Conservation (phyloP, 37 sponge, comb jelly and placozoan species). For the Dysidea cf. avara region DNA sequence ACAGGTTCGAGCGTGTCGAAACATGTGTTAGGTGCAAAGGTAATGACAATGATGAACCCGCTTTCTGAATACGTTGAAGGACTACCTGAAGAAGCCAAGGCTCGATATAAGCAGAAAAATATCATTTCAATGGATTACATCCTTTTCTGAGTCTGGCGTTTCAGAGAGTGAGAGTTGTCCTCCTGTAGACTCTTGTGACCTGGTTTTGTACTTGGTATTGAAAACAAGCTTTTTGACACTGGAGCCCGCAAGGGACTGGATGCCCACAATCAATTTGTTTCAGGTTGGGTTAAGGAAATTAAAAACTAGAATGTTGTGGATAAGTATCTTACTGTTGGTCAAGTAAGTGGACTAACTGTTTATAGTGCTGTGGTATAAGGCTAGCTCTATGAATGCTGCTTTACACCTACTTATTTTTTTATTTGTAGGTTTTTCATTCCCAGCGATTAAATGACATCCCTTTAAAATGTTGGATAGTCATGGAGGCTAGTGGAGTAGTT, state of each 20-base stretch:
- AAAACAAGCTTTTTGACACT: slow-evolving; percentile 25
- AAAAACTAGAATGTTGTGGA: slow-evolving; percentile 8
- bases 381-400: too few relatives aligned
- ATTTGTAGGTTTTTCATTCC: too few relatives aligned
- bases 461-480: slow-evolving; percentile 18
- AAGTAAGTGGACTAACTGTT: slow-evolving; percentile 2
- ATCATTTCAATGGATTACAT: neutral
- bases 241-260: slow-evolving; percentile 23
- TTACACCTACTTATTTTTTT: too few relatives aligned
- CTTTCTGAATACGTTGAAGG: too few relatives aligned
- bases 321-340: slow-evolving; percentile 13
- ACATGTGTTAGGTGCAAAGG: too few relatives aligned
- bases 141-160: neutral
- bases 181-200: slow-evolving; percentile 6
- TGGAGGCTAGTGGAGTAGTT: slow-evolving; percentile 27
- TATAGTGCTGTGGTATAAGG: too few relatives aligned
- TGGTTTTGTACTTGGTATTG: slow-evolving; percentile 7
- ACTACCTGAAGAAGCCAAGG: too few relatives aligned
- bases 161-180: neutral
- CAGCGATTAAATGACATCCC: slow-evolving; percentile 16
- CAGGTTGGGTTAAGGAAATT: slow-evolving; percentile 24
- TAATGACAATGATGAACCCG: too few relatives aligned
- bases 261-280: slow-evolving; percentile 25
- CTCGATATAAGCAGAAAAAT: too few relatives aligned
- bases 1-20: too few relatives aligned